These are phyloP conservation scores for Nannospalax galili DNA, from an alignment of 2,113 vertebrate genomes.

Conservation along the genomic window DNA sequence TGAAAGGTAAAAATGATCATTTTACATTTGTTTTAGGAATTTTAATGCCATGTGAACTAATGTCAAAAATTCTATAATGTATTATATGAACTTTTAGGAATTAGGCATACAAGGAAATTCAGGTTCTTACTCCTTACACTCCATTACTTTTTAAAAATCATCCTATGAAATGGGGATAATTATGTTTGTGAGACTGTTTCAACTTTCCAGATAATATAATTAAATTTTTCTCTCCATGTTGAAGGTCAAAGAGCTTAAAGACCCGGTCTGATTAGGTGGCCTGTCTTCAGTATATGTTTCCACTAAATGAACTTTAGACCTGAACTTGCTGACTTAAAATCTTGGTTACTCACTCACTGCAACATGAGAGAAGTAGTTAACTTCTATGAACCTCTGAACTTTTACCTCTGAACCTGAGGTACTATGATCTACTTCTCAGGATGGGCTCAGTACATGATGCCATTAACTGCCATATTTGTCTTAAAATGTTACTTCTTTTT, in stretches of 20 bases:
- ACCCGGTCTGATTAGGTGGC: neutral
- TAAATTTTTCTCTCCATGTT: neutral
- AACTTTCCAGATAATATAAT: neutral
- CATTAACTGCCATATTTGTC: neutral
- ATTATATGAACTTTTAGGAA: neutral
- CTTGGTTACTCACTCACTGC: neutral
- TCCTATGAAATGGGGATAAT: neutral
- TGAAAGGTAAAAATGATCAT: neutral
- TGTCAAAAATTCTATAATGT: neutral
- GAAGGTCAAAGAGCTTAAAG: neutral
- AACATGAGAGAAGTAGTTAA: neutral
- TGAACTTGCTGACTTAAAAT: neutral
- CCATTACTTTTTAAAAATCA: neutral
- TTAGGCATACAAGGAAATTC: neutral
- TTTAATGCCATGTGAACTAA: neutral
- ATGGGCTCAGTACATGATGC: neutral
- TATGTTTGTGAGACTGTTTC: neutral
- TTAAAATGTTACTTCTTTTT: neutral
- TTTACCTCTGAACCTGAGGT: neutral
- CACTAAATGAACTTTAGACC: accelerated
- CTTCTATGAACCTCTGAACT: neutral
- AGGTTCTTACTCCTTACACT: neutral
- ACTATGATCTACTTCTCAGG: neutral
- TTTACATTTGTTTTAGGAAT: neutral
- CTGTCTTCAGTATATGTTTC: neutral